Percentiles rank a stretch among this genome's conserved stretches.
Evolutionary conservation across 2,888 invertebrate species (phyloP).

Genomic region (Cantharis nigra): DNA sequence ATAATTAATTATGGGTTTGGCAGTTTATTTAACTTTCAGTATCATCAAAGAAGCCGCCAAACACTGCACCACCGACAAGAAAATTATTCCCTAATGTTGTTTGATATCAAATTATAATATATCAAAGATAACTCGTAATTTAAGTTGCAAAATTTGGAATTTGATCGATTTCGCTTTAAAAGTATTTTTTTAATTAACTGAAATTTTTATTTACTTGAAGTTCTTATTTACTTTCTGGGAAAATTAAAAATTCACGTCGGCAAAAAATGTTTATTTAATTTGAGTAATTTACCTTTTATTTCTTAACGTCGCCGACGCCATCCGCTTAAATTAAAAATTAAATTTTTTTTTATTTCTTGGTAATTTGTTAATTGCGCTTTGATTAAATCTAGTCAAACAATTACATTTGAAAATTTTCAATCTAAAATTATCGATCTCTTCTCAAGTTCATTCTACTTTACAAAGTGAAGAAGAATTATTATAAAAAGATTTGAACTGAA

Average conservation of each 20-base stretch:
- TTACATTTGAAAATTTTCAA: background rate
- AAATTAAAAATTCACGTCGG: background rate
- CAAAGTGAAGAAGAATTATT: background rate
- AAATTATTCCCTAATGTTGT: background rate
- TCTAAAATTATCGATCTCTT: background rate
- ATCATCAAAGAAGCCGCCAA: background rate
- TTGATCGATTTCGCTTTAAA: background rate
- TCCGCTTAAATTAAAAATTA: too few relatives aligned
- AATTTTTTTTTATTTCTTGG: background rate
- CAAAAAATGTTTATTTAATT: background rate
- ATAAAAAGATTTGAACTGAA: background rate
- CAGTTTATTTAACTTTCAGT: background rate
- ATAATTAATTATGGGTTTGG: background rate
- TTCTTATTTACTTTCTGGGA: background rate
- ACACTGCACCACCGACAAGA: background rate
- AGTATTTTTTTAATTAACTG: background rate
- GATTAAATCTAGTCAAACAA: background rate
- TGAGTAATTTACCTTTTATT: background rate
- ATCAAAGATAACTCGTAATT: background rate
- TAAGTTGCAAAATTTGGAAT: background rate
- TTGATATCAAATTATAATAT: background rate
- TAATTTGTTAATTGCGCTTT: background rate
- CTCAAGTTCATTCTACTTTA: background rate
- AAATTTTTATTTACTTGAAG: background rate
- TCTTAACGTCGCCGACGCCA: too few relatives aligned